Evolutionary conservation across 2,113 vertebrate genomes (phyloP).

Genomic region (Dissostichus mawsoni): DNA sequence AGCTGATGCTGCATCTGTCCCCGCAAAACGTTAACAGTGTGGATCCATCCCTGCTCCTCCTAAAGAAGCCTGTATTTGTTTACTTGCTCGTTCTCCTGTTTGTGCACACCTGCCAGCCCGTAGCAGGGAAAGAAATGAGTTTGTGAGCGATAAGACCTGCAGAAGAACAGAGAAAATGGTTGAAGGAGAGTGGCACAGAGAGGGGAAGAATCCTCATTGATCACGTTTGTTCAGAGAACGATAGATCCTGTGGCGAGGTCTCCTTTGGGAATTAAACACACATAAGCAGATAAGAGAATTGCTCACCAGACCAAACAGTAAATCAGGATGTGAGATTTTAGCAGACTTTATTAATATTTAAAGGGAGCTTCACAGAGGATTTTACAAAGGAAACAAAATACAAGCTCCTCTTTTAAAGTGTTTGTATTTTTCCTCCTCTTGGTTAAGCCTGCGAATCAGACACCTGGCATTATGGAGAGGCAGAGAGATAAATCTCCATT

Average conservation of each 20-base stretch:
- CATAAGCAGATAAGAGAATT: constrained; percentile 35
- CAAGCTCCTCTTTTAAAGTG: constrained; percentile 41
- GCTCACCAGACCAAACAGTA: constrained; percentile 13
- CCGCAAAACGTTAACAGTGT: constrained; percentile 57
- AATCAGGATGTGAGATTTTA: constrained; percentile 29
- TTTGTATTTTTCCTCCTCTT: constrained; percentile 40
- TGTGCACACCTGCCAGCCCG: constrained; percentile 41
- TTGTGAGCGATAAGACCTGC: constrained; percentile 72
- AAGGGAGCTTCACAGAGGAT: constrained; percentile 21
- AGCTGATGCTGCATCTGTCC: constrained; percentile 58
- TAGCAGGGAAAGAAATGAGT: constrained; percentile 59
- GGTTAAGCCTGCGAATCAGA: constrained; percentile 58
- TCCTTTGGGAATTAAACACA: constrained; percentile 26
- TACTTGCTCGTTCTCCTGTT: constrained; percentile 43
- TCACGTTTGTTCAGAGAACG: constrained; percentile 51
- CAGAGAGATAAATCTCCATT: constrained; percentile 75
- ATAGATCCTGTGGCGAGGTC: constrained; percentile 54
- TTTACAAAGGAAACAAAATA: constrained; percentile 25
- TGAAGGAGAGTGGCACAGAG: constrained; percentile 42
- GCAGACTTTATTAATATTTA: constrained; percentile 48
- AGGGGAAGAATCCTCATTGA: constrained; percentile 64
- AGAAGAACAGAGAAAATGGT: constrained; percentile 37
- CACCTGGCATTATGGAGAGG: constrained; percentile 58
- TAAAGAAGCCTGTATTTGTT: constrained; percentile 54
- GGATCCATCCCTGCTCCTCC: constrained; percentile 47